Evolutionary conservation across 1,140 invertebrate species (phyloP), one percentile per base, ranked within the genome.

Genomic region (Limonius californicus): DNA sequence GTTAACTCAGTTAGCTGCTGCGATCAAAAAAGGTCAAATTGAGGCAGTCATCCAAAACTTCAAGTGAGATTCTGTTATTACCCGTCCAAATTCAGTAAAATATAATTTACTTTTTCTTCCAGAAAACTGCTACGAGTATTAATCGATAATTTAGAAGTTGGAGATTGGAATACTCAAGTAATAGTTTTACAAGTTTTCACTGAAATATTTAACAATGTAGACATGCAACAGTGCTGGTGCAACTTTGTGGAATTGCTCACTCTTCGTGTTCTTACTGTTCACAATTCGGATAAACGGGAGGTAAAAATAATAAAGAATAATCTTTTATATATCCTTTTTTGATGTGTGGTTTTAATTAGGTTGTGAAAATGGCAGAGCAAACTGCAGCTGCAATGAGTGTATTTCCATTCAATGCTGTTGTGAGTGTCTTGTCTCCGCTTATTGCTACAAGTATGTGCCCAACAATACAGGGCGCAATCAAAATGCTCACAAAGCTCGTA

Each of bases 161-260:
- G 84, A 15, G 82, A 87, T 69, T 85, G 86, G 68, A 83, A 84
- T n/a, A 81, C 85, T 14, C 82, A 89, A 57, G 85, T 88, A 6
- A 83, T 88, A 67, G 87, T 90, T 0, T 80, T 95, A 45, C 83
- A 86, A 67, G 88, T 89, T 30, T 79, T 95, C 19, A 84, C 89
- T 45, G 91, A 92, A 78, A 87, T 96, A 73, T 83, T 95, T 67
- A 84, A 89, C 64, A 85, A 87, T 58, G 82, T 85, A 30, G 84
- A 89, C 71, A 85, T 95, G 72, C 78, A 89, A 12, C 78, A 85
- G 63, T 85, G 85, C 61, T 96, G 95, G 83, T 83, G 87, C 43
- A 86, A 87, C 70, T 97, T 92, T 76, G 86, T 92, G 16, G 94
- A 97, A 78, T 81, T 97, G 7, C 87, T 95, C 15, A 86, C 95